phyloP scores from a whole-genome alignment of 2,113 vertebrate genomes.

The Oreochromis tanganicae region DNA sequence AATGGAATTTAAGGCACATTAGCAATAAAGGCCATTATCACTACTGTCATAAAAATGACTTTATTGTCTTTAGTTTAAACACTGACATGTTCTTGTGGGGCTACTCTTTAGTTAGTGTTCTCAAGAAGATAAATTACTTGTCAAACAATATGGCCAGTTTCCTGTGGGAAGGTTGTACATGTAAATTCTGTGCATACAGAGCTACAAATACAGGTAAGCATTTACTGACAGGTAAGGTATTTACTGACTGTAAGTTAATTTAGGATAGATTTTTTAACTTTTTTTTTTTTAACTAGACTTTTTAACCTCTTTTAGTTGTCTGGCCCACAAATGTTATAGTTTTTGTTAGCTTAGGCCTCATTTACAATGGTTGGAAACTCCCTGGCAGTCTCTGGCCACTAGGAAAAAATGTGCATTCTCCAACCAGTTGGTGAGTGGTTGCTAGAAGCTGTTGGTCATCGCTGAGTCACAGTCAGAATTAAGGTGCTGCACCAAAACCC shows the following conservation, averaged over 20 bases:
- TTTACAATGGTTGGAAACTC: neutral
- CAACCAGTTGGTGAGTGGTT: neutral
- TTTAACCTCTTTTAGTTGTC: neutral
- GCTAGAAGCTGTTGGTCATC: neutral
- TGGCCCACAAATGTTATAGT: neutral
- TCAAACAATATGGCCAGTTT: neutral
- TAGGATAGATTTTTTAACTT: neutral
- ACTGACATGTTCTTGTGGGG: neutral
- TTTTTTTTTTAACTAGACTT: neutral
- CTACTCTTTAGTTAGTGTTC: neutral
- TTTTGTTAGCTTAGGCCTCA: neutral
- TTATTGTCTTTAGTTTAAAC: neutral
- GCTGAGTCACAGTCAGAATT: neutral
- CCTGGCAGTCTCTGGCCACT: neutral
- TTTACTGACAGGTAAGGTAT: neutral
- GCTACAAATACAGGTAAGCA: neutral
- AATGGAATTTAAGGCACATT: neutral
- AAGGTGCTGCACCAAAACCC: neutral
- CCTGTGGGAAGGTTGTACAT: neutral
- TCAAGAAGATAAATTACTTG: neutral
- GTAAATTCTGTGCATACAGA: neutral
- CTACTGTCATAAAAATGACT: neutral
- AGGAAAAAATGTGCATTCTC: neutral
- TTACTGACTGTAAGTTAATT: fast-evolving
- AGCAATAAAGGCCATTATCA: neutral